Conservation (phyloP, 2,113 vertebrate genomes). For the Lophochroa leadbeateri region DNA sequence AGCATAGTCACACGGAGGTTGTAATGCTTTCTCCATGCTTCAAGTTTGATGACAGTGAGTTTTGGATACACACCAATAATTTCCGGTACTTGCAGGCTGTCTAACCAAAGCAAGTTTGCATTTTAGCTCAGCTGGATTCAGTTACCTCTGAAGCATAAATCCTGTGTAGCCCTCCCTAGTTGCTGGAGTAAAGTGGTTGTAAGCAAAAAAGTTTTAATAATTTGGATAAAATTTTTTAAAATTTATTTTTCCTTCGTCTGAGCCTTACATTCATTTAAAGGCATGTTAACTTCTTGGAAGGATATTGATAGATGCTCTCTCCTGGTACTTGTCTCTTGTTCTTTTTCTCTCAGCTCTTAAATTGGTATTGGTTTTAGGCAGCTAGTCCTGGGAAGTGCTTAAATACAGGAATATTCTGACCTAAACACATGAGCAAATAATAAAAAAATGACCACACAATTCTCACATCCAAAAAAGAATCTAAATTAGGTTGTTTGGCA, state of each 20-base stretch:
- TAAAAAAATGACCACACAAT: not conserved
- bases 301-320: not conserved
- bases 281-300: not conserved
- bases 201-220: not conserved
- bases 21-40: not conserved
- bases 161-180: not conserved
- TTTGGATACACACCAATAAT: not conserved
- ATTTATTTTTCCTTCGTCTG: not conserved
- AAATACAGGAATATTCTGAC: not conserved
- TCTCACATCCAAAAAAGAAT: not conserved
- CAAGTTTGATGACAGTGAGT: not conserved
- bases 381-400: not conserved
- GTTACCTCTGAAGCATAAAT: not conserved
- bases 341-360: not conserved
- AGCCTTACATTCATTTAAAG: not conserved
- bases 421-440: not conserved
- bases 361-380: not conserved
- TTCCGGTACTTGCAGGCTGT: not conserved
- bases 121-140: not conserved
- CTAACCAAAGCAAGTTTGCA: not conserved
- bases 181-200: not conserved
- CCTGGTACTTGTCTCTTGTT: not conserved
- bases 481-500: not conserved
- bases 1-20: not conserved
- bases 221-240: accelerated